Evolutionary conservation across 2,113 vertebrate genomes (phyloP).

Genomic region (Malurus cyaneus): DNA sequence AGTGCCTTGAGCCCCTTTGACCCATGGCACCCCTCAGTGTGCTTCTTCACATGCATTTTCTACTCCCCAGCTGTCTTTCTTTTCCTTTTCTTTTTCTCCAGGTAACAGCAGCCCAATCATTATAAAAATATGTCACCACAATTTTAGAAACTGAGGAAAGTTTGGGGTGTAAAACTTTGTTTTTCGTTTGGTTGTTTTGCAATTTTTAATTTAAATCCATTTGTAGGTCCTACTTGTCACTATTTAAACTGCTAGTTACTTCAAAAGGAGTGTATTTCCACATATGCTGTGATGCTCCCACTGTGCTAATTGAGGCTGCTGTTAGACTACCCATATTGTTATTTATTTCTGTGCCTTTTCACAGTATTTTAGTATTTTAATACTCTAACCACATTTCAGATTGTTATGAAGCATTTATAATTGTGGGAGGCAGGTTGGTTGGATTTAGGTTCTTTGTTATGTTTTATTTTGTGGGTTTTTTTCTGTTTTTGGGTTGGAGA

Average conservation of each 20-base stretch:
- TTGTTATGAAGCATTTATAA: background rate
- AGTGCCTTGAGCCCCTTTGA: background rate
- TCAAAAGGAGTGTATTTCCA: background rate
- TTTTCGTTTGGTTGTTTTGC: background rate
- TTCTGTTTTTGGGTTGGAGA: background rate
- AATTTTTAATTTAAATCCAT: background rate
- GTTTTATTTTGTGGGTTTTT: background rate
- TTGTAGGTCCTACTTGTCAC: background rate
- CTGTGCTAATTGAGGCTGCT: background rate
- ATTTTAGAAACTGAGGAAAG: background rate
- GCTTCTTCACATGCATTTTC: background rate
- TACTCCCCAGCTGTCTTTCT: background rate
- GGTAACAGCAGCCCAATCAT: background rate
- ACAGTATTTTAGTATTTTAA: background rate
- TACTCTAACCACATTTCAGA: background rate
- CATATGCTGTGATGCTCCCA: background rate
- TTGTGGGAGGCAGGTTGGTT: accelerated
- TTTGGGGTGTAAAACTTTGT: background rate
- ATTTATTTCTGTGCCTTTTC: background rate
- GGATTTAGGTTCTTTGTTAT: background rate
- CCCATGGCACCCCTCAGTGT: background rate
- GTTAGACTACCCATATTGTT: accelerated
- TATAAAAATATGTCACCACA: background rate
- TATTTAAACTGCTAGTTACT: background rate
- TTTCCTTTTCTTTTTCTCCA: background rate